Conservation (phyloP, 2,797 vertebrate species). For the Denticeps clupeoides region DNA sequence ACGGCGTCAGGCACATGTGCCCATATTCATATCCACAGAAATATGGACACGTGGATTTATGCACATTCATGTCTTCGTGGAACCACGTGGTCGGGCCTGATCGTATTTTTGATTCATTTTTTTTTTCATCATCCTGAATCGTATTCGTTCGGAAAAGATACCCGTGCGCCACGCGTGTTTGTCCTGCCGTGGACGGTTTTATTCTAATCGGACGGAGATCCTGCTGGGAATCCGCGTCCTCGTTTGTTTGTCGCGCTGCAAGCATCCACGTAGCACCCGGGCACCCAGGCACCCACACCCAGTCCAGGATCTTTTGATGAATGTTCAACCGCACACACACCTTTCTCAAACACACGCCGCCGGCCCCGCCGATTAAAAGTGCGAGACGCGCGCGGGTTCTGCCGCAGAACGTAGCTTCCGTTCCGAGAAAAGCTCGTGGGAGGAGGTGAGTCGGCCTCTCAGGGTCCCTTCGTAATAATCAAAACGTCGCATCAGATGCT, state of each 20-base stretch:
- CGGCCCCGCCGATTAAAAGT: constrained; percentile 53
- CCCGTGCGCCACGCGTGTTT: too few relatives aligned
- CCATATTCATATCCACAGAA: too few relatives aligned
- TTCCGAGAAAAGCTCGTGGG: neutral
- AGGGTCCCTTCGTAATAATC: neutral
- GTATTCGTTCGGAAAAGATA: too few relatives aligned
- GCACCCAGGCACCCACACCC: constrained; percentile 49
- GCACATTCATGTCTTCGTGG: too few relatives aligned
- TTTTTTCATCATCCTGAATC: too few relatives aligned
- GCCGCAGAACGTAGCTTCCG: constrained; percentile 18
- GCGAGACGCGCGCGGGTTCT: constrained; percentile 20
- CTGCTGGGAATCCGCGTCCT: constrained; percentile 48
- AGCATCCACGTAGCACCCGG: constrained; percentile 40
- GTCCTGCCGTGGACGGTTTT: neutral
- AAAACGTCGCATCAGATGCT: too few relatives aligned
- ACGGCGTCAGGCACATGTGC: too few relatives aligned
- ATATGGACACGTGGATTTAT: too few relatives aligned
- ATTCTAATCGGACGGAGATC: too few relatives aligned
- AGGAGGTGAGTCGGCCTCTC: neutral
- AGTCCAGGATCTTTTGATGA: constrained; percentile 67
- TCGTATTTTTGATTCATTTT: too few relatives aligned
- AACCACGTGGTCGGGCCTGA: too few relatives aligned
- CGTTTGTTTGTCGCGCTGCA: constrained; percentile 49
- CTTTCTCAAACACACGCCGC: constrained; percentile 69
- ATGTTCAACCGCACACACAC: constrained; percentile 64